Base-by-base conservation (phyloP, 2,888 invertebrate species). In the Oasisia sp. region DNA sequence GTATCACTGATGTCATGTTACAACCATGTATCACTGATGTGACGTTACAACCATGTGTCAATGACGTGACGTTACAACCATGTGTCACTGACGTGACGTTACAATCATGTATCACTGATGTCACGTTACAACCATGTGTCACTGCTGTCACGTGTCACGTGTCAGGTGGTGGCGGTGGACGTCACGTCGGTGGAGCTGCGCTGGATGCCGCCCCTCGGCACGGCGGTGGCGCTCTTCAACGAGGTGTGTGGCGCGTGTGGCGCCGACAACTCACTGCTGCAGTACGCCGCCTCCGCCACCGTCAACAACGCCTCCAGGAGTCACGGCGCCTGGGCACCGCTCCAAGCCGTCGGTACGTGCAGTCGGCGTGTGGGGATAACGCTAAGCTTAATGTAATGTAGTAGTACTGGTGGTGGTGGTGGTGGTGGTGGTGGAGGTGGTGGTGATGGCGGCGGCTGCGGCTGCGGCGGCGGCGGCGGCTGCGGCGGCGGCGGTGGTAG, bases 271-370 rank as follows among this genome's bases (percentile, higher is more conserved):
- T 92, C 94, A 1, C 93, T 95, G 32, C 93, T 94, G 32, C 95
- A 95, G 93, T 95, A 94, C 92, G 95, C 95, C 4, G 38, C 92
- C 56, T 92, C 91, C 7, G 95, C 95, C 95, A 2, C 94, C 94
- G 74, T 74, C 74, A 27, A 7, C 12, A 94, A 94, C 56, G 93
- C 93, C 4, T 92, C 92, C 19, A 92, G 93, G 2, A 91, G 92
- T 1, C 32, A 91, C 12, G 92, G 90, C n/a, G 89, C 92, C 32
- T 94, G 94, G 94, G 92, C 94, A n/a, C 94, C 95, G 27, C 91
- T 93, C 11, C 94, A 95, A 91, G 95, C 95, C n/a, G 94, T 94
- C 92, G 95, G 95, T 95, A 92, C 32, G 92, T 38, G 32, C 44
- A 32, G 19, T 14, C 38, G 8, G 12, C 56, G 2, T 12, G n/a